A percentile compares a stretch with the other conserved stretches of the same genome.
Conservation (phyloP, 92 coral and sea anemone species). For the Umimayanthus kanabou region DNA sequence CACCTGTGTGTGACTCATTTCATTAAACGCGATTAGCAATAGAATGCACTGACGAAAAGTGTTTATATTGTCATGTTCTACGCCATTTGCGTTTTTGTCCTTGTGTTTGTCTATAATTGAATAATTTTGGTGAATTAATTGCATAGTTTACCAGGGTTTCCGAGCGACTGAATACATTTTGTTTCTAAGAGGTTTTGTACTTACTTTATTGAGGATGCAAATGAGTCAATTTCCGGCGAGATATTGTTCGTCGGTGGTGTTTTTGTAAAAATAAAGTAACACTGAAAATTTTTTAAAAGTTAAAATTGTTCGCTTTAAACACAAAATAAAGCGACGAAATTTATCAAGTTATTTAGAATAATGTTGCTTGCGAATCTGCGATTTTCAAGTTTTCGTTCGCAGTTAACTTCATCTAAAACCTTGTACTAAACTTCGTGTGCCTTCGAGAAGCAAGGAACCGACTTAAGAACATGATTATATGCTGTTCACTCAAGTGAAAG, state of each 20-base stretch:
- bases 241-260: not conserved
- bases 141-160: slow-evolving; percentile 76
- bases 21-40: slow-evolving; percentile 38
- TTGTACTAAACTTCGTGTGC: not conserved
- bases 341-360: no score
- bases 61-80: slow-evolving; percentile 44
- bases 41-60: slow-evolving; percentile 38
- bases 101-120: slow-evolving; percentile 48
- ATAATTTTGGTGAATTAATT: slow-evolving; percentile 54
- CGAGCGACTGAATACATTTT: slow-evolving; percentile 91
- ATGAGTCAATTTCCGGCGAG: slow-evolving; percentile 44
- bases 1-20: not conserved
- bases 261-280: not conserved
- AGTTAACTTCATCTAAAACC: not conserved
- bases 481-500: not conserved
- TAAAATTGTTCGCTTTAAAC: not conserved
- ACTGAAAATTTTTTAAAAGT: no score
- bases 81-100: slow-evolving; percentile 65
- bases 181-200: slow-evolving; percentile 64
- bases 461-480: no score
- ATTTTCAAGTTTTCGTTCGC: not conserved
- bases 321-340: not conserved
- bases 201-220: slow-evolving; percentile 15
- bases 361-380: not conserved
- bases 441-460: not conserved